Conservation (phyloP, 2,113 vertebrate species). For the Upupa epops region DNA sequence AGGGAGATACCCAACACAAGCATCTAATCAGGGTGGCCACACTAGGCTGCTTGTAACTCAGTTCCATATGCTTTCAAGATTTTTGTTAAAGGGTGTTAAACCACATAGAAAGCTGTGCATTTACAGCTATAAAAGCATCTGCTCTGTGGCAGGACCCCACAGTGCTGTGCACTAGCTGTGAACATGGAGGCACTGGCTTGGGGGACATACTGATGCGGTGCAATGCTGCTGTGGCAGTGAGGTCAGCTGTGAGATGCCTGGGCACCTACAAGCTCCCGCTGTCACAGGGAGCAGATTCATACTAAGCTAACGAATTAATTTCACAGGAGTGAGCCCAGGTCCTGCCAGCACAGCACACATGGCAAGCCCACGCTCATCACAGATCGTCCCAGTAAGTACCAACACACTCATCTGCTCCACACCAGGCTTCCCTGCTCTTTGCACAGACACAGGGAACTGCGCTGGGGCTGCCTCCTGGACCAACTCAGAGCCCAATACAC, state of each 20-base stretch:
- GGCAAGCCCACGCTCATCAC: fast-evolving
- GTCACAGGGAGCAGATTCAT: fast-evolving
- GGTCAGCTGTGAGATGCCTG: fast-evolving
- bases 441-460: fast-evolving
- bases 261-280: not conserved
- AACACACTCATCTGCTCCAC: not conserved
- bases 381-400: not conserved
- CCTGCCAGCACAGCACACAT: not conserved
- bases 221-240: fast-evolving
- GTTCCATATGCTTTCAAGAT: not conserved
- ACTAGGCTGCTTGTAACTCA: not conserved
- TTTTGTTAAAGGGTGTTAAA: not conserved
- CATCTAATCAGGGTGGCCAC: not conserved
- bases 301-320: not conserved
- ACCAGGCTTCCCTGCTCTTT: not conserved
- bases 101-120: not conserved
- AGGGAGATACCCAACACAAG: not conserved
- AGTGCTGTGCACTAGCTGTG: not conserved
- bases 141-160: not conserved
- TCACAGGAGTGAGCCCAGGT: not conserved
- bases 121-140: slow-evolving; percentile 2
- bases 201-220: fast-evolving
- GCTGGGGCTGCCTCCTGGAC: not conserved
- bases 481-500: not conserved
- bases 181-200: fast-evolving